Evolutionary conservation across 37 sponge, comb jelly and placozoan genomes (phyloP), one percentile per base, ranked within the genome.

Genomic region (Oscarella lobularis): DNA sequence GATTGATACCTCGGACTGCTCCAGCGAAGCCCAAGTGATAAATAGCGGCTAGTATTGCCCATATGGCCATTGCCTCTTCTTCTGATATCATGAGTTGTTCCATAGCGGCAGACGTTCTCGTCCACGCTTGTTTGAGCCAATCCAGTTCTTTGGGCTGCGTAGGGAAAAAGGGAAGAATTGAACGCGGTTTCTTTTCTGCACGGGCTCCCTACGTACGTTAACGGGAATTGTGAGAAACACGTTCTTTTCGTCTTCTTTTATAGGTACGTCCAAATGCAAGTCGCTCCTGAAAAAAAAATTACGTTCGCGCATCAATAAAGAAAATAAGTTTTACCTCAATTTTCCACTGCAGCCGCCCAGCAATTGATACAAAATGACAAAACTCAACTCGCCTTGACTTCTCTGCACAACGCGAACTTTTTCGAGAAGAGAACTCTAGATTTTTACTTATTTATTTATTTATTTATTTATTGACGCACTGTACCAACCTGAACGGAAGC

Each of bases 11-110:
- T 71, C 77, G 83, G 38, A 80, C 94, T 37, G 91, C 92, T 14
- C 88, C 90, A 41, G 92, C 89, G 78, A 81, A 80, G 1, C 99
- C 99, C 39, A 98, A 77, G 73, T 98, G 99, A 54, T 88, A 91
- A 38, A 98, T 89, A 66, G 95, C 95, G 9, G 99, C 96, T 37
- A 98, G 81, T n/a, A 98, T 80, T 37, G 90, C 88, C 90, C 96
- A 89, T 38, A 98, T 75, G 0, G 88, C 99, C 76, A 79, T 80
- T 14, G 89, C 95, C 83, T 98, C 92, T 66, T 91, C 92, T 2
- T 75, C 73, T 31, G 85, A 78, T 27, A 94, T 87, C 30, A 55
- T 80, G 9, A 94, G 77, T 1, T 81, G 82, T 36, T 81, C 74
- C 76, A 93, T 69, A 27, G 85, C 85, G 81, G 87, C 86, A 89